phyloP scores from a whole-genome alignment of 2,888 invertebrate species.

The Cataglyphis rosenhaueri region DNA sequence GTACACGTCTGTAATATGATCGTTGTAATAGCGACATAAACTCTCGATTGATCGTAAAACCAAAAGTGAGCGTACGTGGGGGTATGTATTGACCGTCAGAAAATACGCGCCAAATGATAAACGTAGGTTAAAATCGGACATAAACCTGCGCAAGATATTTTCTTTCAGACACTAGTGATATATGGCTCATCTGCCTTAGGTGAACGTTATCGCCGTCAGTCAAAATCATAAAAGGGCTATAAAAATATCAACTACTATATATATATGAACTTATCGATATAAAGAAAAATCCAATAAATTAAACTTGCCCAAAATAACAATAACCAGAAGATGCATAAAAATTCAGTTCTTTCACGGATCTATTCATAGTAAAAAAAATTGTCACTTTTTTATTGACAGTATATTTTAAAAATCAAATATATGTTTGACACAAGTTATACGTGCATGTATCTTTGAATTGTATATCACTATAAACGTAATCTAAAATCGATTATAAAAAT shows the following conservation, averaged over 20 bases:
- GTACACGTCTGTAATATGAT: constrained; percentile 46
- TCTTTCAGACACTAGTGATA: constrained; percentile 26
- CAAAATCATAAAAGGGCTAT: not conserved
- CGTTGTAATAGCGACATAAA: constrained; percentile 55
- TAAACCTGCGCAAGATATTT: constrained; percentile 25
- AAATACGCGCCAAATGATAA: constrained; percentile 37
- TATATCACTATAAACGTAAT: constrained; percentile 31
- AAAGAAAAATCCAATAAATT: not conserved
- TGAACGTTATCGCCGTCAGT: constrained; percentile 16
- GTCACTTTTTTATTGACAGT: not conserved
- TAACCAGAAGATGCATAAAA: not conserved
- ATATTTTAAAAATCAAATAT: not conserved
- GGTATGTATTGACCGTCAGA: constrained; percentile 20
- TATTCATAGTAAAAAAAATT: not conserved
- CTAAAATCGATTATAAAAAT: constrained; percentile 57
- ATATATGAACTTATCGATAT: constrained; percentile 20
- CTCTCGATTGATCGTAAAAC: constrained; percentile 65
- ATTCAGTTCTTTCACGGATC: not conserved
- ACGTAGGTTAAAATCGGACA: constrained; percentile 24
- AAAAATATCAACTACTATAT: constrained; percentile 3
- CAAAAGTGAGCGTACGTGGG: constrained; percentile 37
- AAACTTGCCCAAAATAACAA: not conserved
- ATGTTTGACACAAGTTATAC: not conserved
- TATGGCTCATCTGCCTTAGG: constrained; percentile 2
- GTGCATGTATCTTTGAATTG: not conserved